Percentiles rank a stretch among this genome's conserved stretches.
Conservation (phyloP, 2,113 vertebrate species). For the Tachuris rubrigastra region DNA sequence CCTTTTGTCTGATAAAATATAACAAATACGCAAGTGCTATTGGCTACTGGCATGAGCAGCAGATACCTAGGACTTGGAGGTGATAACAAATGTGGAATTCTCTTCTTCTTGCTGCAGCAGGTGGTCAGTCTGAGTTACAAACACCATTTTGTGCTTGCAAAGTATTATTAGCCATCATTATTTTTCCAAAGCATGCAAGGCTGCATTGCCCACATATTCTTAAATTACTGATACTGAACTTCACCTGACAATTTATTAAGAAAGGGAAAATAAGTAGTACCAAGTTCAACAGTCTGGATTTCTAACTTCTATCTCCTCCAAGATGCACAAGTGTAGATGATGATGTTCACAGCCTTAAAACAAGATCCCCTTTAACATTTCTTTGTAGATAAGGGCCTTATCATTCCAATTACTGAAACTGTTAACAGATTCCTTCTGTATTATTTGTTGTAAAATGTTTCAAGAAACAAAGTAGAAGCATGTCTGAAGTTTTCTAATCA, state of each 20-base stretch:
- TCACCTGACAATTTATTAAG: neutral
- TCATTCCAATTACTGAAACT: neutral
- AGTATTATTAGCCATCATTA: neutral
- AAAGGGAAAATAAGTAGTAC: neutral
- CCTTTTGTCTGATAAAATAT: neutral
- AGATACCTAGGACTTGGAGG: neutral
- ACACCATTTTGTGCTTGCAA: neutral
- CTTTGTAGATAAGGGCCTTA: neutral
- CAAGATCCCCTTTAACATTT: neutral
- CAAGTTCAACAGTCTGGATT: neutral
- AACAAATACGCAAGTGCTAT: neutral
- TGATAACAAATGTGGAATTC: neutral
- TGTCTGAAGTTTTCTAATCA: neutral
- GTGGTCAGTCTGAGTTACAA: neutral
- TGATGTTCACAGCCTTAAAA: neutral
- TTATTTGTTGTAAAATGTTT: neutral
- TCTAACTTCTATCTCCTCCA: neutral
- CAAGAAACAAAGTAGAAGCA: neutral
- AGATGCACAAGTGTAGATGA: neutral
- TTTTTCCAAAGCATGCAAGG: neutral
- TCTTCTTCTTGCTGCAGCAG: neutral
- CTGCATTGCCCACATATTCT: neutral
- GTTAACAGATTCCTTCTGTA: neutral
- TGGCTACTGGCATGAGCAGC: neutral
- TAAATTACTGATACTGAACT: neutral